Conservation (phyloP, 64 coral and sea anemone species). For the Montipora sp. region DNA sequence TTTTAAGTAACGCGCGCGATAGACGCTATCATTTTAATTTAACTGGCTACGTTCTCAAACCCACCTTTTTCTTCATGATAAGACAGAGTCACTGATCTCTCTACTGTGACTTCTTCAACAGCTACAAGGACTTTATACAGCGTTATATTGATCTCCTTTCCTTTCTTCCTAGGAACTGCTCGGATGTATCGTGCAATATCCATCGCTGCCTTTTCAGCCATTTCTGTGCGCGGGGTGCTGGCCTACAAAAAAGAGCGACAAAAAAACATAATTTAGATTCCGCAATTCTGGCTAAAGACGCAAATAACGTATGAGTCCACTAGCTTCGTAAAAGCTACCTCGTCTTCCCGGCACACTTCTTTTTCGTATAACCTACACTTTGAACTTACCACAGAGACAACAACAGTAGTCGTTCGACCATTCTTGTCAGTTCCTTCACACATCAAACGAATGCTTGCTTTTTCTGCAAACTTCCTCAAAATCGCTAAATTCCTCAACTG, state of each 20-base stretch:
- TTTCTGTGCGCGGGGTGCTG: constrained; percentile 72
- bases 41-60: neutral
- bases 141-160: constrained; percentile 61
- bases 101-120: constrained; percentile 83
- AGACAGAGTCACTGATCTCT: constrained; percentile 78
- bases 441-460: constrained; percentile 70
- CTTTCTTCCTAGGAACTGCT: constrained; percentile 34
- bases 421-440: constrained; percentile 68
- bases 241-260: constrained; percentile 49
- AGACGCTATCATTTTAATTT: neutral
- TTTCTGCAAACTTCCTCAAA: constrained; percentile 69
- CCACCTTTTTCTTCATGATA: constrained; percentile 78
- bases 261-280: neutral
- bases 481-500: constrained; percentile 70
- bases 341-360: neutral
- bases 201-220: constrained; percentile 78
- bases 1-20: no score
- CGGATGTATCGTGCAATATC: constrained; percentile 81
- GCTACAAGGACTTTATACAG: constrained; percentile 90
- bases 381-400: constrained; percentile 90
- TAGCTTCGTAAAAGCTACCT: neutral
- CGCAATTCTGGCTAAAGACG: neutral
- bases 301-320: no score
- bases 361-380: no score
- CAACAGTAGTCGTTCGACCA: constrained; percentile 35